These are phyloP conservation scores for Cotesia chilonis DNA, from an alignment of 1,140 invertebrate species.

Conservation along the genomic window DNA sequence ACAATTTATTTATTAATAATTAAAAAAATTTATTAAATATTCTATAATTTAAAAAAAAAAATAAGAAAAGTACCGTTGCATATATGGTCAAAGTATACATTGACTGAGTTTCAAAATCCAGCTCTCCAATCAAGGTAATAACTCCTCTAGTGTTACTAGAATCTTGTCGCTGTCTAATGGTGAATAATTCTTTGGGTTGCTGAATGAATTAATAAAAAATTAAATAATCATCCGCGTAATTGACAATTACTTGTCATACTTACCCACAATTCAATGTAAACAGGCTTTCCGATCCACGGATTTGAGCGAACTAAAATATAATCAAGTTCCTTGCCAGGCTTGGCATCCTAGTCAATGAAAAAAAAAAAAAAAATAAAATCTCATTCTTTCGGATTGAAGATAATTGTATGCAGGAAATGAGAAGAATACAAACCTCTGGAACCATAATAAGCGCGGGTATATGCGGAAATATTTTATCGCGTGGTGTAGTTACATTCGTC, in stretches of 20 bases:
- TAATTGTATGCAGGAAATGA: slow-evolving; percentile 3
- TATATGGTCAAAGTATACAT: slow-evolving; percentile 84
- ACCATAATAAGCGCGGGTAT: slow-evolving; percentile 81
- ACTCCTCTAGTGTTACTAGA: slow-evolving; percentile 78
- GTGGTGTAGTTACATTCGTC: slow-evolving; percentile 80
- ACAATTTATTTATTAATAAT: too few relatives aligned
- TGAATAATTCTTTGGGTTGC: slow-evolving; percentile 71
- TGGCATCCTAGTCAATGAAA: slow-evolving; percentile 71
- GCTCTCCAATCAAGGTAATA: slow-evolving; percentile 75
- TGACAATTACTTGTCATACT: slow-evolving; percentile 34
- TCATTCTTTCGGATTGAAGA: slow-evolving; percentile 27
- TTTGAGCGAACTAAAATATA: slow-evolving; percentile 82
- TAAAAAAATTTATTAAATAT: too few relatives aligned
- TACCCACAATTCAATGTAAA: slow-evolving; percentile 83
- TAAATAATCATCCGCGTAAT: neutral
- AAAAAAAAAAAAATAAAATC: slow-evolving; percentile 13
- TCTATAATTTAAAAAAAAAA: slow-evolving; percentile 14
- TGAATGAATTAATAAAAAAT: slow-evolving; percentile 37
- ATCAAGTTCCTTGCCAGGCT: slow-evolving; percentile 81
- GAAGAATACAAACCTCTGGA: slow-evolving; percentile 72
- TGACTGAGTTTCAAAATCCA: slow-evolving; percentile 87
- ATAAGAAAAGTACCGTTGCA: slow-evolving; percentile 73
- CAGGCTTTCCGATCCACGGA: slow-evolving; percentile 76
- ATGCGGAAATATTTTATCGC: slow-evolving; percentile 84
- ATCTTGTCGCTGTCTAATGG: slow-evolving; percentile 78